phyloP scores from a whole-genome alignment of 2,888 invertebrate species.

The Ectemnius lituratus region DNA sequence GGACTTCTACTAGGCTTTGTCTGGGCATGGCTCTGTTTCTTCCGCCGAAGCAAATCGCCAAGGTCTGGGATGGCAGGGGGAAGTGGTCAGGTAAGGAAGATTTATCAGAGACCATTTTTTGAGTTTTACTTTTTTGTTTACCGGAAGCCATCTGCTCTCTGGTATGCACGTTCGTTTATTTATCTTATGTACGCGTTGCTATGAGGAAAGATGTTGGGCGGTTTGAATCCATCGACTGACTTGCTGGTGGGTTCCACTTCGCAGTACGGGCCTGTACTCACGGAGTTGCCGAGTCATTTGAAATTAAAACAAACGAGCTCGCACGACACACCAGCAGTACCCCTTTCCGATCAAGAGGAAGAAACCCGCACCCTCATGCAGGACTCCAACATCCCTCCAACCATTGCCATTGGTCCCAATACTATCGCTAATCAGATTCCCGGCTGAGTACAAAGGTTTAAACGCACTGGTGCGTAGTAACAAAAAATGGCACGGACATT shows the following conservation, averaged over 20 bases:
- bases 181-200: constrained; percentile 75
- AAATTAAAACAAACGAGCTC: constrained; percentile 68
- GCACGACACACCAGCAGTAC: constrained; percentile 64
- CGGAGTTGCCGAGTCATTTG: constrained; percentile 74
- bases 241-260: constrained; percentile 78
- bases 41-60: constrained; percentile 71
- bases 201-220: constrained; percentile 78
- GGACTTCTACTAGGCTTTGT: constrained; percentile 68
- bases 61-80: constrained; percentile 71
- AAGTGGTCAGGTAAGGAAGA: constrained; percentile 74
- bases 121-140: constrained; percentile 49
- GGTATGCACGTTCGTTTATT: constrained; percentile 66
- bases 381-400: constrained; percentile 62
- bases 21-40: constrained; percentile 73
- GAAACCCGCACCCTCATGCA: constrained; percentile 75
- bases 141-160: constrained; percentile 56
- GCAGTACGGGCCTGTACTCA: constrained; percentile 78
- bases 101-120: constrained; percentile 26
- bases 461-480: constrained; percentile 30
- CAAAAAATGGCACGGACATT: constrained; percentile 31
- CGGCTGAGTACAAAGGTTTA: constrained; percentile 63
- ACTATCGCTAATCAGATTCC: constrained; percentile 68
- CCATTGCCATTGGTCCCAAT: constrained; percentile 59
- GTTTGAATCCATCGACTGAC: constrained; percentile 78
- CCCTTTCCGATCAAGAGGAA: constrained; percentile 75